Percentiles rank a stretch among this genome's conserved stretches.
Conservation (phyloP, 2,888 invertebrate species). For the Patella ulyssiponensis region DNA sequence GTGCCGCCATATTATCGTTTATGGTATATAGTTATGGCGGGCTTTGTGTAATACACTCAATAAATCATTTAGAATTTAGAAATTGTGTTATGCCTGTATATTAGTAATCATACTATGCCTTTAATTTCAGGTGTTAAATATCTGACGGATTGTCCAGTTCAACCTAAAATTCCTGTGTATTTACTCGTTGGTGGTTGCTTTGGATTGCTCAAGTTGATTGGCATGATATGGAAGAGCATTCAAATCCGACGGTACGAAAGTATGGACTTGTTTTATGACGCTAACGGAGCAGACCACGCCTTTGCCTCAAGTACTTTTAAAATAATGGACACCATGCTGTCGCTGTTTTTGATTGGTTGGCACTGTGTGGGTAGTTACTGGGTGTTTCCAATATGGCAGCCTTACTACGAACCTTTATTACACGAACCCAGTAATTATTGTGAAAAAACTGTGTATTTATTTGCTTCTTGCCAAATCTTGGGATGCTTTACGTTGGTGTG, state of each 20-base stretch:
- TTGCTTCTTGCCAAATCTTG: constrained; percentile 82
- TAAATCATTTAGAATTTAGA: no score
- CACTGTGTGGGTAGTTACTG: constrained; percentile 85
- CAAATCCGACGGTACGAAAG: constrained; percentile 76
- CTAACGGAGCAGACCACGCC: constrained; percentile 54
- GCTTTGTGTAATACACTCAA: no score
- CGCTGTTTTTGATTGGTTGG: constrained; percentile 82
- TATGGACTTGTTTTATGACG: constrained; percentile 59
- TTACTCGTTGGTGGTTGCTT: constrained; percentile 87
- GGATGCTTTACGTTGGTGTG: constrained; percentile 79
- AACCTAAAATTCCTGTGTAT: constrained; percentile 85
- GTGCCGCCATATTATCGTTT: no score
- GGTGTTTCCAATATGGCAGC: constrained; percentile 84
- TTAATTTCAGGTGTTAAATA: constrained; percentile 81
- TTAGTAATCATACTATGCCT: no score
- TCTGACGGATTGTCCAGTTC: constrained; percentile 84
- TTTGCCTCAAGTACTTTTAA: constrained; percentile 75
- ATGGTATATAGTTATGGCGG: no score
- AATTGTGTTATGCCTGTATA: no score
- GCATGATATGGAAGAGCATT: constrained; percentile 80
- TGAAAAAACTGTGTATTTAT: constrained; percentile 83
- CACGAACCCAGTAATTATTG: constrained; percentile 87
- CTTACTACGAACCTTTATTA: constrained; percentile 81
- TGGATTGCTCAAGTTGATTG: constrained; percentile 77
- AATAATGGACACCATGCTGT: constrained; percentile 79